Percentiles rank a stretch among this genome's conserved stretches.
Evolutionary conservation across 2,888 invertebrate genomes (phyloP).

Genomic region (Drosophila nr. perissopoda): DNA sequence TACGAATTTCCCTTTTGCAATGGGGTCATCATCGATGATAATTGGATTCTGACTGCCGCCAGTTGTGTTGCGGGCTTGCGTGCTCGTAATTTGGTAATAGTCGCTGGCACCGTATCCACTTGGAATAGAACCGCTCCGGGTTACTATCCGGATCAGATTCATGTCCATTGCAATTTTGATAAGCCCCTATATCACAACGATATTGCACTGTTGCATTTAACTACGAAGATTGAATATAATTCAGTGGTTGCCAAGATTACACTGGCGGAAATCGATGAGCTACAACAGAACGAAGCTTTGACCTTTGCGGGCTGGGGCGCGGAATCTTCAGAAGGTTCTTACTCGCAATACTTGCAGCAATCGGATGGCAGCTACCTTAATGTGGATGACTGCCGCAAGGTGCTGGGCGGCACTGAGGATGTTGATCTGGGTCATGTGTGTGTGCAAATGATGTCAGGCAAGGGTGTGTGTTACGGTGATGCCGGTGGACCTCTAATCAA

Average conservation of each 20-base stretch:
- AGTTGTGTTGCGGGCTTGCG: conserved; percentile 73
- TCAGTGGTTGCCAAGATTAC: conserved; percentile 86
- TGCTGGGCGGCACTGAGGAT: conserved; percentile 84
- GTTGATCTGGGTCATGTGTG: conserved; percentile 87
- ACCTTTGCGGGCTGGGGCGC: conserved; percentile 88
- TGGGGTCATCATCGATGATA: conserved; percentile 65
- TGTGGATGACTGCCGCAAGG: conserved; percentile 85
- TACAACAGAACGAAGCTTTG: conserved; percentile 85
- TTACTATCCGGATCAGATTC: conserved; percentile 51
- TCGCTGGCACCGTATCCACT: conserved; percentile 70
- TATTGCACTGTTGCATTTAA: conserved; percentile 88
- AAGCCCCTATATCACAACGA: conserved; percentile 86
- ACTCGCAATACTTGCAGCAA: conserved; percentile 86
- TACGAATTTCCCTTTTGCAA: conserved; percentile 73
- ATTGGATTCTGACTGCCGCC: conserved; percentile 77
- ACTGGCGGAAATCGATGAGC: conserved; percentile 83
- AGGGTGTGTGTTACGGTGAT: conserved; percentile 84
- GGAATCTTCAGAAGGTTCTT: conserved; percentile 82
- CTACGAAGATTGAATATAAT: conserved; percentile 85
- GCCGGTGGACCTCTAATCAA: conserved; percentile 76
- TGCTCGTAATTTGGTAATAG: conserved; percentile 44
- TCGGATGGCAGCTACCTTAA: conserved; percentile 86
- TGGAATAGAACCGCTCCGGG: conserved; percentile 42
- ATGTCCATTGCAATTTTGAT: conserved; percentile 73
- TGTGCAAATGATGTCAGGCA: conserved; percentile 86